These are phyloP conservation scores for Lutjanus argentimaculatus DNA, from an alignment of 2,797 vertebrate genomes.

Conservation along the genomic window DNA sequence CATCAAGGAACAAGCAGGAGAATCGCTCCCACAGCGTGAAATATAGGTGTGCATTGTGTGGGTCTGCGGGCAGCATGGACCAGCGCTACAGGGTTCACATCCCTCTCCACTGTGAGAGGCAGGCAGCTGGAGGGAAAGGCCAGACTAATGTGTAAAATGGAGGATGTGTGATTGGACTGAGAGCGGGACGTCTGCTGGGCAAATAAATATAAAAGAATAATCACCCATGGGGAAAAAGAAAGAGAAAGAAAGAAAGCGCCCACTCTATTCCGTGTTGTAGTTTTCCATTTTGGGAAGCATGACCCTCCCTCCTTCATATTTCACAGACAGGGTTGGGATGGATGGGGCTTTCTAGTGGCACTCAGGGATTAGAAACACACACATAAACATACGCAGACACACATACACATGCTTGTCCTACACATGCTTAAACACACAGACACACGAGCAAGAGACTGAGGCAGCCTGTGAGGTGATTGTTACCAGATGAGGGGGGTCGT, in stretches of 20 bases:
- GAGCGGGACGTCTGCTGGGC: slow-evolving; percentile 65
- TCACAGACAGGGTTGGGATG: slow-evolving; percentile 66
- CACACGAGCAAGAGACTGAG: slow-evolving; percentile 46
- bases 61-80: slow-evolving; percentile 44
- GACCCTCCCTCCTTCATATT: slow-evolving; percentile 63
- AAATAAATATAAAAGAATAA: slow-evolving; percentile 79
- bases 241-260: slow-evolving; percentile 36
- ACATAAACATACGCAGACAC: slow-evolving; percentile 44
- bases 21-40: slow-evolving; percentile 51
- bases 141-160: slow-evolving; percentile 65
- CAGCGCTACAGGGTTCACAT: slow-evolving; percentile 38
- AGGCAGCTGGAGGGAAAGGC: slow-evolving; percentile 57
- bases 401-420: slow-evolving; percentile 35
- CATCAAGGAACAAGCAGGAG: slow-evolving; percentile 54
- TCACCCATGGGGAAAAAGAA: slow-evolving; percentile 39
- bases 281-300: slow-evolving; percentile 52
- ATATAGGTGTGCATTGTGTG: slow-evolving; percentile 59
- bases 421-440: slow-evolving; percentile 39
- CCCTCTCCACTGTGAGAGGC: slow-evolving; percentile 43
- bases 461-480: slow-evolving; percentile 80
- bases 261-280: slow-evolving; percentile 46
- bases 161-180: slow-evolving; percentile 62
- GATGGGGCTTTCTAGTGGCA: slow-evolving; percentile 71
- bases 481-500: slow-evolving; percentile 80
- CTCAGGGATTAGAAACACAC: slow-evolving; percentile 67